Conservation (phyloP, 1,140 invertebrate species). For the Trinorchestia longiramus region DNA sequence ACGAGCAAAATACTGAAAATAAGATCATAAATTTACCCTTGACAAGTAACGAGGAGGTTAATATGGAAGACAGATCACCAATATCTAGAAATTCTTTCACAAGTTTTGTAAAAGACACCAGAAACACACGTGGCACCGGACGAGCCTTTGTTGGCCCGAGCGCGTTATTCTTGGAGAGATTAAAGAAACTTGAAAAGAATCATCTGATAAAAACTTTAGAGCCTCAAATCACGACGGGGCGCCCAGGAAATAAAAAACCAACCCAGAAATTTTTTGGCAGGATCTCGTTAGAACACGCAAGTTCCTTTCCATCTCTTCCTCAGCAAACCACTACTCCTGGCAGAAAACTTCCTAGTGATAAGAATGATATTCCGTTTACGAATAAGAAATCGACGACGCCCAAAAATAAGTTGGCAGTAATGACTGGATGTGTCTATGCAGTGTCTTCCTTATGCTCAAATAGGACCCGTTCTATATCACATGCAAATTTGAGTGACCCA, state of each 20-base stretch:
- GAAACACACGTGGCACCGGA: neutral
- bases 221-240: neutral
- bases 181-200: conserved; percentile 20
- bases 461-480: neutral
- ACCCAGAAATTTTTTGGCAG: neutral
- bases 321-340: neutral
- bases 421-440: neutral
- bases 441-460: neutral
- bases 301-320: neutral
- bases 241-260: neutral
- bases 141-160: neutral
- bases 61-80: neutral
- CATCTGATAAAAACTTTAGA: neutral
- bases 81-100: neutral
- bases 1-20: neutral
- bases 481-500: neutral
- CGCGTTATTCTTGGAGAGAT: neutral
- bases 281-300: neutral
- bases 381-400: neutral
- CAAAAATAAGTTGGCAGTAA: neutral
- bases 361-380: too few species aligned
- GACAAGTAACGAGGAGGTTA: neutral
- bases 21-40: neutral
- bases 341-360: neutral
- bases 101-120: neutral